Evolutionary conservation across 2,797 vertebrate species (phyloP).

Genomic region (Enteromius thamalakanensis): DNA sequence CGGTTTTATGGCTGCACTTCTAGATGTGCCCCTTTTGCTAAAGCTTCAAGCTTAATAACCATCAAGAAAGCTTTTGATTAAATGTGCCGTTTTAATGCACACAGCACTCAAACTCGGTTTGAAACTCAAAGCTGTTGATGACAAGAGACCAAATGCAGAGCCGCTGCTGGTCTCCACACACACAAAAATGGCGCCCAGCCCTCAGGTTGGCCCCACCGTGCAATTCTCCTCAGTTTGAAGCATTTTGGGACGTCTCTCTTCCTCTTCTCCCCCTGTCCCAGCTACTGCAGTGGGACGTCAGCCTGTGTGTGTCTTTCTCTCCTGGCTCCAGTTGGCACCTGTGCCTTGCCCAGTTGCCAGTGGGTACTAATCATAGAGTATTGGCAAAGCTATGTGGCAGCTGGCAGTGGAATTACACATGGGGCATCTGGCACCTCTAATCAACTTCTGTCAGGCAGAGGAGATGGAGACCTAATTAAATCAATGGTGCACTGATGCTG

Average conservation of each 20-base stretch:
- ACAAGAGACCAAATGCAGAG: neutral
- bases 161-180: neutral
- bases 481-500: slow-evolving; percentile 80
- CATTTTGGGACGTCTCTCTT: slow-evolving; percentile 25
- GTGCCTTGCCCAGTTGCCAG: slow-evolving; percentile 82
- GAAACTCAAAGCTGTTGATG: neutral
- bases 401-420: slow-evolving; percentile 82
- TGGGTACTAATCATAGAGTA: slow-evolving; percentile 86
- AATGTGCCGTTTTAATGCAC: slow-evolving; percentile 19
- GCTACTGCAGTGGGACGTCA: slow-evolving; percentile 47
- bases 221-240: slow-evolving; percentile 28
- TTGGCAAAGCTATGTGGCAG: slow-evolving; percentile 81
- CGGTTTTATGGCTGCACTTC: slow-evolving; percentile 29
- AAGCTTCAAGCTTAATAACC: slow-evolving; percentile 23
- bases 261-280: slow-evolving; percentile 35
- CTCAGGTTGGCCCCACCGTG: neutral
- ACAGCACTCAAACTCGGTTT: slow-evolving; percentile 1
- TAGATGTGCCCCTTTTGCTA: slow-evolving; percentile 35
- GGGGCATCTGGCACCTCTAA: slow-evolving; percentile 85
- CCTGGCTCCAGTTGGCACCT: slow-evolving; percentile 82
- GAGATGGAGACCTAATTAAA: slow-evolving; percentile 85
- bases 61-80: slow-evolving; percentile 21
- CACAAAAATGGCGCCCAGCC: neutral
- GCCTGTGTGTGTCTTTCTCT: slow-evolving; percentile 71
- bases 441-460: slow-evolving; percentile 84